These are phyloP conservation scores for Harpagifer antarcticus DNA, from an alignment of 2,797 vertebrate species.

Conservation along the genomic window DNA sequence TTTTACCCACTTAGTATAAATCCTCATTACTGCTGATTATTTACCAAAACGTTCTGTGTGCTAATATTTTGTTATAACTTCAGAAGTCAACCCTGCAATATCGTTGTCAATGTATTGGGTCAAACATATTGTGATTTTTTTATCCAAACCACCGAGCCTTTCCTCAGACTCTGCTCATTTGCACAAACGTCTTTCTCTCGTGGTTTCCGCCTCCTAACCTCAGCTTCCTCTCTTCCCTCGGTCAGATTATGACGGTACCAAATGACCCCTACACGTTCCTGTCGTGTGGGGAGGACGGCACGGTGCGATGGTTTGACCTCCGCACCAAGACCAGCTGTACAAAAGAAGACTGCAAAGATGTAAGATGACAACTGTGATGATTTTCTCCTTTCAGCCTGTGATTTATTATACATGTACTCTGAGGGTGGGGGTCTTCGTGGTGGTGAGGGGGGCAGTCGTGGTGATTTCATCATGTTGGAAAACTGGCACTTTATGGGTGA, in stretches of 20 bases:
- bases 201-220: background rate
- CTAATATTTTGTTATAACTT: no score
- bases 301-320: conserved; percentile 97
- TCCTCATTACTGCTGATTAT: no score
- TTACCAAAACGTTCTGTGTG: no score
- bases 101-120: no score
- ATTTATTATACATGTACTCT: background rate
- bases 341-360: conserved; percentile 99
- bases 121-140: no score
- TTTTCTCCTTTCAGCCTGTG: conserved; percentile 1
- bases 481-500: no score
- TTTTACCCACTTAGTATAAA: no score
- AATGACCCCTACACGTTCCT: conserved; percentile 98
- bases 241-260: conserved; percentile 97
- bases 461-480: background rate
- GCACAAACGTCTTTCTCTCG: background rate
- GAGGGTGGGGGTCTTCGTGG: background rate
- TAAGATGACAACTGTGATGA: conserved; percentile 75
- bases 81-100: no score
- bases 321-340: conserved; percentile 97
- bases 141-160: no score
- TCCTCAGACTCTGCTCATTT: no score
- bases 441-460: no score
- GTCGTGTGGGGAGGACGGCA: conserved; percentile 98
- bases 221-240: background rate